Percentiles rank a stretch among this genome's conserved stretches.
phyloP scores from a whole-genome alignment of 2,113 vertebrate species.

The Actenoides hombroni region DNA sequence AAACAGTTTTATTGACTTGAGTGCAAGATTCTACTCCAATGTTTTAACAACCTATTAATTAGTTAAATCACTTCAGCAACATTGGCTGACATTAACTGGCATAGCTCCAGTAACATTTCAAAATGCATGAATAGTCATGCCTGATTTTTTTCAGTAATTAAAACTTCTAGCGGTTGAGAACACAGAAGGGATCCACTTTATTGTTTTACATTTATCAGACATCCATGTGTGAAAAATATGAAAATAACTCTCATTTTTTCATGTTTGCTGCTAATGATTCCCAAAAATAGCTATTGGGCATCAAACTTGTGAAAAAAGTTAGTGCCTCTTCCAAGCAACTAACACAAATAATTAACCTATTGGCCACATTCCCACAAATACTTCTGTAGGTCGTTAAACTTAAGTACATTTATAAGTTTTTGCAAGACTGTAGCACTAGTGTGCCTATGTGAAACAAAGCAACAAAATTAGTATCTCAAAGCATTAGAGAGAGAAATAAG shows the following conservation, averaged over 20 bases:
- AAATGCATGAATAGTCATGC: background rate
- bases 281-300: constrained; percentile 24
- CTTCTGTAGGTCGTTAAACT: background rate
- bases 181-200: background rate
- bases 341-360: constrained; percentile 35
- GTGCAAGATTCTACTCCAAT: constrained; percentile 30
- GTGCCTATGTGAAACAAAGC: background rate
- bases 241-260: background rate
- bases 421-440: background rate
- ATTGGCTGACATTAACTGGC: constrained; percentile 24
- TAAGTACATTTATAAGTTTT: background rate
- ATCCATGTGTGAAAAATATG: background rate
- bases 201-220: constrained; percentile 41
- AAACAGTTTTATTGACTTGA: constrained; percentile 60
- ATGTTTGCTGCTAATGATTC: constrained; percentile 5
- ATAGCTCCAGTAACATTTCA: constrained; percentile 41
- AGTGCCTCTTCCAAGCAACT: background rate
- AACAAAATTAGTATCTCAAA: background rate
- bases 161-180: background rate
- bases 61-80: constrained; percentile 51
- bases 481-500: background rate
- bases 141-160: constrained; percentile 45
- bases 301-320: background rate
- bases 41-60: constrained; percentile 54
- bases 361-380: background rate